Evolutionary conservation across 2,113 vertebrate genomes (phyloP).

Genomic region (Platichthys stellatus): DNA sequence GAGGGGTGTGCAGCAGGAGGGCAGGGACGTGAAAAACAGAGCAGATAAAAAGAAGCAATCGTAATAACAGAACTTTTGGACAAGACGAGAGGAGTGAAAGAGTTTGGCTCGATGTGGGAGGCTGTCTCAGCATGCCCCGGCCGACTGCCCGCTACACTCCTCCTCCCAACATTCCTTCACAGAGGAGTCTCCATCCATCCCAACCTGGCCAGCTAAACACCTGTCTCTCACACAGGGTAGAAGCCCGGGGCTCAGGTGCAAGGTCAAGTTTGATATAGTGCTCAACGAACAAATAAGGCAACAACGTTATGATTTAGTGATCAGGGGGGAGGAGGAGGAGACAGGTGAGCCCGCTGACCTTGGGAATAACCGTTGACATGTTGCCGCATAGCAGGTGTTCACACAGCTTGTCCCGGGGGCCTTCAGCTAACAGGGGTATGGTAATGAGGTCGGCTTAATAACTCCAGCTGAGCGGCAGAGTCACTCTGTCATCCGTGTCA

Average conservation of each 20-base stretch:
- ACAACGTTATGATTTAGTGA: neutral
- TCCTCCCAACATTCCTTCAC: constrained; percentile 68
- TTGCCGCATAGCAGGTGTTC: neutral
- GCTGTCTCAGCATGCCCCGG: constrained; percentile 68
- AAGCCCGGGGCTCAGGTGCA: neutral
- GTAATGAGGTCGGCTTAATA: constrained; percentile 14
- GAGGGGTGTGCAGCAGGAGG: neutral
- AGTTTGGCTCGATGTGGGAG: constrained; percentile 55
- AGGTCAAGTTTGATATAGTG: neutral
- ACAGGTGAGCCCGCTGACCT: constrained; percentile 5
- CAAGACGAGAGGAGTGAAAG: constrained; percentile 23
- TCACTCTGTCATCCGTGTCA: constrained; percentile 33
- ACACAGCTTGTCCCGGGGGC: neutral
- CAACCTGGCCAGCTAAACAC: constrained; percentile 52
- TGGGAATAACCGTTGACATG: constrained; percentile 7
- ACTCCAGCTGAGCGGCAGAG: constrained; percentile 1
- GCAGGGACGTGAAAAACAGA: neutral
- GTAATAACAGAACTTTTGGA: constrained; percentile 26
- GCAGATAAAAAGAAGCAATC: constrained; percentile 3
- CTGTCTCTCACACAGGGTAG: constrained; percentile 18
- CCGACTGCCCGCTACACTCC: constrained; percentile 47
- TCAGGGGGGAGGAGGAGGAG: neutral
- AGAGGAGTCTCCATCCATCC: constrained; percentile 53
- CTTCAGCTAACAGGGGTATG: neutral
- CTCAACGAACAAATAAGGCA: neutral